A percentile compares a stretch with the other conserved stretches of the same genome.
phyloP scores from a whole-genome alignment of 2,113 vertebrate genomes.

The Vulpes lagopus region DNA sequence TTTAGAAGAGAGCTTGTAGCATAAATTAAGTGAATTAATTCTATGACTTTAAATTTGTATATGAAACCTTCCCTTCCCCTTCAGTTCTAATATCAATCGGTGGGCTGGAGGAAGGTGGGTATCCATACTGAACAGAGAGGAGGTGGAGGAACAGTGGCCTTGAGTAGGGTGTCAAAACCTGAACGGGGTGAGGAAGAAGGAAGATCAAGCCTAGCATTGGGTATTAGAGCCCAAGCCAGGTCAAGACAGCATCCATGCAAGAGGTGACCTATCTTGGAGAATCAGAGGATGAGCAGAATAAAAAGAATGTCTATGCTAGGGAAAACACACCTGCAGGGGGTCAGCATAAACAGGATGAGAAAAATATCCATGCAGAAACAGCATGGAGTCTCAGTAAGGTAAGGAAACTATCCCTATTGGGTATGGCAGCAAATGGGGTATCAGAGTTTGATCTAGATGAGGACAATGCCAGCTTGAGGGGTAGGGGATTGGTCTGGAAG shows the following conservation, averaged over 20 bases:
- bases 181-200: neutral
- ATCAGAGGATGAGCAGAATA: neutral
- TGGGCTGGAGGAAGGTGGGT: neutral
- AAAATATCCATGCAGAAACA: neutral
- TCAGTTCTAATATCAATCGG: neutral
- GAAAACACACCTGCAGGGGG: neutral
- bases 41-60: neutral
- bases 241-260: neutral
- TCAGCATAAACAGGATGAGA: neutral
- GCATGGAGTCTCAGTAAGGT: neutral
- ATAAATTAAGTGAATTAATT: slow-evolving; percentile 45
- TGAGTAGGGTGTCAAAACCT: neutral
- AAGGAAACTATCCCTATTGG: neutral
- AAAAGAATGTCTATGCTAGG: neutral
- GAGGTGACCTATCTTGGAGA: neutral
- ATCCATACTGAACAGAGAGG: neutral
- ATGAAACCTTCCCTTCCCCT: neutral
- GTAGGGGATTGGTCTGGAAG: neutral
- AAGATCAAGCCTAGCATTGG: neutral
- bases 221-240: neutral
- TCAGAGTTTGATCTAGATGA: slow-evolving; percentile 11
- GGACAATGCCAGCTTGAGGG: neutral
- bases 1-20: neutral
- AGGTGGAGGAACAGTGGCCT: neutral
- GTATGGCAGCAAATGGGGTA: neutral